A percentile compares a stretch with the other conserved stretches of the same genome.
Evolutionary conservation across 2,888 invertebrate genomes (phyloP).

Genomic region (Synanthedon vespiformis): DNA sequence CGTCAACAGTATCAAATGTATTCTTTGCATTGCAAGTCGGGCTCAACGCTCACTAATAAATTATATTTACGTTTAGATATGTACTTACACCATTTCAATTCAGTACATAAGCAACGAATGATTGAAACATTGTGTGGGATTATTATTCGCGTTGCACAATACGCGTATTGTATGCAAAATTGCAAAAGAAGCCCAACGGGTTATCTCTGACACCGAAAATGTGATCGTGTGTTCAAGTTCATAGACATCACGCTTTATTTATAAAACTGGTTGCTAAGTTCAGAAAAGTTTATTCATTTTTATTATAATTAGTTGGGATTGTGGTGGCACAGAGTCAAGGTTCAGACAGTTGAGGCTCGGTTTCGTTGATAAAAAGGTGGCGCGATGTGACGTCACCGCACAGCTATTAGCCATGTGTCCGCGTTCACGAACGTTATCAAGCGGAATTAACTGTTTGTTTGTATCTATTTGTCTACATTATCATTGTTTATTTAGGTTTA

Average conservation of each 20-base stretch:
- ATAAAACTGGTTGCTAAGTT: not conserved
- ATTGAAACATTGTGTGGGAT: no score
- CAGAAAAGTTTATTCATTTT: not conserved
- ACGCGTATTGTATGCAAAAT: not conserved
- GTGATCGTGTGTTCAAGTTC: not conserved
- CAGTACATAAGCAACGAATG: no score
- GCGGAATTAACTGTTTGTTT: not conserved
- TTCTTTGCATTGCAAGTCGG: no score
- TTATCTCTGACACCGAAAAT: not conserved
- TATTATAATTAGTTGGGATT: not conserved
- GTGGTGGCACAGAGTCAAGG: slow-evolving; percentile 33
- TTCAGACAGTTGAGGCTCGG: slow-evolving; percentile 26
- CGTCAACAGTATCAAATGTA: no score
- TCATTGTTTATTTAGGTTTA: no score
- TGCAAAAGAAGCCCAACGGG: no score
- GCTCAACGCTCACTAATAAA: no score
- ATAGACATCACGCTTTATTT: not conserved
- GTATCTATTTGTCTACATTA: no score
- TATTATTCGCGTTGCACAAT: no score
- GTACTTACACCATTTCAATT: no score
- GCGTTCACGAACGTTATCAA: slow-evolving; percentile 3
- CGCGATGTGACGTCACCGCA: slow-evolving; percentile 47
- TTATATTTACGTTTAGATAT: no score
- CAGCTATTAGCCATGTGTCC: slow-evolving; percentile 7
- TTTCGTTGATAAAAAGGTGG: slow-evolving; percentile 46